A percentile compares a stretch with the other conserved stretches of the same genome.
Conservation (phyloP, 2,888 invertebrate genomes). For the Cryptus viduatorius region DNA sequence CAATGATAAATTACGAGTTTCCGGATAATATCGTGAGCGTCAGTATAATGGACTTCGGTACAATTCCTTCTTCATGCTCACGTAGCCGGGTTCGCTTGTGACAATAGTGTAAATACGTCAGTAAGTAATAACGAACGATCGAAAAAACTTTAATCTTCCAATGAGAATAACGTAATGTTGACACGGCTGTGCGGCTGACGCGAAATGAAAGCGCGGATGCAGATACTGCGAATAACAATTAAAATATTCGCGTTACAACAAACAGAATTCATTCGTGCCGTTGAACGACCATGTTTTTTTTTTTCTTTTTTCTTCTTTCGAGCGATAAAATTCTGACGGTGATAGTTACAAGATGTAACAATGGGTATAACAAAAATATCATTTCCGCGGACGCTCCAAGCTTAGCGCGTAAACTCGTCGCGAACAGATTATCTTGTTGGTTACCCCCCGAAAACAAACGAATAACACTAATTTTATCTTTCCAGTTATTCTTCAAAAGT, state of each 20-base stretch:
- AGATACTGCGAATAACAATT: slow-evolving; percentile 15
- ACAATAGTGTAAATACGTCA: slow-evolving; percentile 21
- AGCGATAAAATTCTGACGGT: background rate
- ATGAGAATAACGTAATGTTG: slow-evolving; percentile 21
- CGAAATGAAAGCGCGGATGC: slow-evolving; percentile 17
- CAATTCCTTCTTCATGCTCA: slow-evolving; percentile 38
- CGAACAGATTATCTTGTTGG: too few relatives aligned
- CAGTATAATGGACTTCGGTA: slow-evolving; percentile 32
- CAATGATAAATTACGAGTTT: slow-evolving; percentile 56
- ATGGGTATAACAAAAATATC: background rate
- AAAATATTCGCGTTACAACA: slow-evolving; percentile 3
- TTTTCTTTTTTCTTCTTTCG: background rate
- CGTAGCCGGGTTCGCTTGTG: background rate
- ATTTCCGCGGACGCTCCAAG: background rate
- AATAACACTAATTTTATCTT: too few relatives aligned
- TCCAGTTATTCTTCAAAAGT: too few relatives aligned
- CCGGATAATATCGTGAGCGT: slow-evolving; percentile 50
- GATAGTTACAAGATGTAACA: slow-evolving; percentile 5
- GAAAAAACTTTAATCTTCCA: slow-evolving; percentile 21
- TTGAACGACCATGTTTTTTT: background rate
- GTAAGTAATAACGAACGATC: slow-evolving; percentile 34
- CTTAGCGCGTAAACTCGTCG: background rate
- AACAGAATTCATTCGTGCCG: background rate
- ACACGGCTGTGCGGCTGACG: background rate
- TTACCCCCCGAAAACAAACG: too few relatives aligned